These are phyloP conservation scores for Pogoniulus pusillus DNA, from an alignment of 2,797 vertebrate species.

Conservation along the genomic window DNA sequence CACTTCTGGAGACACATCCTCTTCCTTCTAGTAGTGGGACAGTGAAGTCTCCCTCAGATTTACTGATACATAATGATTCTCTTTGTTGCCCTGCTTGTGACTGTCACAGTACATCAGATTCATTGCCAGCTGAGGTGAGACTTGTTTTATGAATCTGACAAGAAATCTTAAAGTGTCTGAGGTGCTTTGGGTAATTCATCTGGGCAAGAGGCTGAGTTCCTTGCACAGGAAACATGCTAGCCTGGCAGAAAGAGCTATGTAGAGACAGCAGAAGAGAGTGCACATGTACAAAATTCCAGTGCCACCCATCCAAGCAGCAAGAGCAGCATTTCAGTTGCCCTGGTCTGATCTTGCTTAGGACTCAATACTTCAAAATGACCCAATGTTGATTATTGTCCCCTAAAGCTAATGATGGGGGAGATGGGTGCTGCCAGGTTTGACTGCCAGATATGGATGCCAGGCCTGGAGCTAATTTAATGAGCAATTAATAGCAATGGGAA, in stretches of 20 bases:
- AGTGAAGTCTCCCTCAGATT: background rate
- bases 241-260: background rate
- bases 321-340: background rate
- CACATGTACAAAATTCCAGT: background rate
- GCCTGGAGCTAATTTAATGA: background rate
- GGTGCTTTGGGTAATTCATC: background rate
- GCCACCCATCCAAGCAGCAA: background rate
- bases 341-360: background rate
- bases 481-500: background rate
- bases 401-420: background rate
- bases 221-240: background rate
- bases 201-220: background rate
- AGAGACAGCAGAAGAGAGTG: background rate
- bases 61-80: background rate
- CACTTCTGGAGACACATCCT: background rate
- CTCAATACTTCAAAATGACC: background rate
- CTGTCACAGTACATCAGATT: slow-evolving; percentile 16
- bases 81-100: slow-evolving; percentile 25
- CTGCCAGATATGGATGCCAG: background rate
- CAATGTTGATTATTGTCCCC: background rate
- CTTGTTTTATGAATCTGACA: slow-evolving; percentile 16
- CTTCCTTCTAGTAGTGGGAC: background rate
- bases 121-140: background rate
- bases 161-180: background rate
- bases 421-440: background rate